phyloP scores from a whole-genome alignment of 1,140 invertebrate genomes.

The Nylanderia fulva region DNA sequence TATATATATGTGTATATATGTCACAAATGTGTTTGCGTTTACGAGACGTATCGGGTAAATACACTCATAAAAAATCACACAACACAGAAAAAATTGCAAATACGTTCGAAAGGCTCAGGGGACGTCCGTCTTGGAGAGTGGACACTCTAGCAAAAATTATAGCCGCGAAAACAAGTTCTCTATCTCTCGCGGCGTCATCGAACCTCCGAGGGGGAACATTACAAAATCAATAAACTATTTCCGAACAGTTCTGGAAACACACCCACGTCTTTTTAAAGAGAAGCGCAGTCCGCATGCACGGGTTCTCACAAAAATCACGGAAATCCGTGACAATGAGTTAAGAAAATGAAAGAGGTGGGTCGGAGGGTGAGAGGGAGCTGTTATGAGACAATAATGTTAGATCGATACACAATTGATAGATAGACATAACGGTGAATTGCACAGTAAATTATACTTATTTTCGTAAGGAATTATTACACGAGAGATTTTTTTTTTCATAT shows the following conservation, averaged over 20 bases:
- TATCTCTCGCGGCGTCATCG: constrained; percentile 42
- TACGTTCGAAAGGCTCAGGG: not conserved
- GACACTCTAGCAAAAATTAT: constrained; percentile 32
- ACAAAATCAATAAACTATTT: constrained; percentile 54
- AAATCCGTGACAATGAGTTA: constrained; percentile 49
- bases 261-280: constrained; percentile 40
- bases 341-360: constrained; percentile 16
- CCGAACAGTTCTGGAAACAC: constrained; percentile 29
- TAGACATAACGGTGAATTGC: not conserved
- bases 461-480: constrained; percentile 22
- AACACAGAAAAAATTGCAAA: constrained; percentile 1
- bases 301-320: constrained; percentile 41
- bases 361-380: not conserved
- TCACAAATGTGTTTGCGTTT: not conserved
- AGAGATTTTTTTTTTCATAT: not conserved
- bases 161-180: constrained; percentile 35
- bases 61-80: too few relatives aligned
- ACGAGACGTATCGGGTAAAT: too few relatives aligned
- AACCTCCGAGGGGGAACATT: constrained; percentile 19
- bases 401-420: constrained; percentile 30
- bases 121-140: not conserved
- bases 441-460: constrained; percentile 39
- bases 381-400: constrained; percentile 37
- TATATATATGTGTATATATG: too few relatives aligned
- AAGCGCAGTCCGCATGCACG: constrained; percentile 41